These are phyloP conservation scores for Ladona fulva DNA, from an alignment of 1,140 invertebrate species.

Conservation along the genomic window DNA sequence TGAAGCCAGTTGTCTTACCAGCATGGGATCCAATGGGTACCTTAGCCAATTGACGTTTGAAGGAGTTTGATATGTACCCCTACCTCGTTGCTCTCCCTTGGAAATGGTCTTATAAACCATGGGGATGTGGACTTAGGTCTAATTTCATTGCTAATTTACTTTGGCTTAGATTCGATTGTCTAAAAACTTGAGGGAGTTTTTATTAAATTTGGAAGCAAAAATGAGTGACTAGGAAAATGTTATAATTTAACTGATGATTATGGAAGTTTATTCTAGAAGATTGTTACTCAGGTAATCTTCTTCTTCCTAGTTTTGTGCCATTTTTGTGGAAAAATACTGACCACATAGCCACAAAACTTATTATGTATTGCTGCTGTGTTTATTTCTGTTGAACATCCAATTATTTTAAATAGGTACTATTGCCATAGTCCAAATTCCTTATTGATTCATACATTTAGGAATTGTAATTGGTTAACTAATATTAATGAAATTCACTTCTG, in stretches of 20 bases:
- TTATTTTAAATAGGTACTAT: background rate
- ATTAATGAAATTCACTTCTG: background rate
- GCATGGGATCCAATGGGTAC: conserved; percentile 92
- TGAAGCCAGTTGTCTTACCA: conserved; percentile 66
- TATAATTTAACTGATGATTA: background rate
- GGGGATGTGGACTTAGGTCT: conserved; percentile 2
- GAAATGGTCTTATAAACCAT: background rate
- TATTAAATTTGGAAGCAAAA: background rate
- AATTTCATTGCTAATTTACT: background rate
- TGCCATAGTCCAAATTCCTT: background rate
- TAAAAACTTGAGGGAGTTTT: background rate
- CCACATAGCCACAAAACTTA: background rate
- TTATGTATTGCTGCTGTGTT: background rate
- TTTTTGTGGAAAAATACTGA: background rate
- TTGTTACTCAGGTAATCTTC: no score
- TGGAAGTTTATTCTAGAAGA: background rate
- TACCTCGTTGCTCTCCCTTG: conserved; percentile 2
- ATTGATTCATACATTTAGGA: background rate
- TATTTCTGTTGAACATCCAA: background rate
- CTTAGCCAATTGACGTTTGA: conserved; percentile 42
- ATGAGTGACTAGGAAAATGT: no score
- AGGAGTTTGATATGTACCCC: background rate
- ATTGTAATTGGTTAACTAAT: background rate
- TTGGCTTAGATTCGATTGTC: background rate
- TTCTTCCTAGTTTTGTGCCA: background rate